Percentiles rank a stretch among this genome's conserved stretches.
Conservation (phyloP, 2,113 vertebrate species). For the Bagarius yarrelli region DNA sequence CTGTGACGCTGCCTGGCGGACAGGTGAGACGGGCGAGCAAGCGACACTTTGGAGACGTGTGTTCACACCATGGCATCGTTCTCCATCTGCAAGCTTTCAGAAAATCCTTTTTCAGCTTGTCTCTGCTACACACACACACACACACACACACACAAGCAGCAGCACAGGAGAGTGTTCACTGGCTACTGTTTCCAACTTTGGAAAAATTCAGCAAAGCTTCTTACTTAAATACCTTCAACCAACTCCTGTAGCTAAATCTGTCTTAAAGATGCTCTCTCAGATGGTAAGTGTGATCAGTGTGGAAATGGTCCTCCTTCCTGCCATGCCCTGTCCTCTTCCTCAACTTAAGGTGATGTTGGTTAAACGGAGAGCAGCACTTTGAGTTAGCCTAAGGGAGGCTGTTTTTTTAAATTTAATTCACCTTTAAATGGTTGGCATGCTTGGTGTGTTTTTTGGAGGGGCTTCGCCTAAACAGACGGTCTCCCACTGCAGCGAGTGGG, state of each 20-base stretch:
- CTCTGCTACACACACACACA: slow-evolving; percentile 43
- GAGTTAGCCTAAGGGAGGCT: slow-evolving; percentile 28
- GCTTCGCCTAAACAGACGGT: slow-evolving; percentile 73
- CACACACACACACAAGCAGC: slow-evolving; percentile 30
- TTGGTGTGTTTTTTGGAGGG: slow-evolving; percentile 68
- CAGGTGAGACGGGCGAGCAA: slow-evolving; percentile 74
- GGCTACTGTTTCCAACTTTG: slow-evolving; percentile 41
- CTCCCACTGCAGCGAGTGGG: slow-evolving; percentile 67
- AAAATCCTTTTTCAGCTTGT: slow-evolving; percentile 50
- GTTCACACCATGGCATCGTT: slow-evolving; percentile 73
- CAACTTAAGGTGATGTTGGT: slow-evolving; percentile 33
- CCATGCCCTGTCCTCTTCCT: slow-evolving; percentile 30
- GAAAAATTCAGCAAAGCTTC: slow-evolving; percentile 30
- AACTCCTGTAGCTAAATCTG: slow-evolving; percentile 9
- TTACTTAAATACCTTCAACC: background rate
- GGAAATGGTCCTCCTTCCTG: slow-evolving; percentile 6
- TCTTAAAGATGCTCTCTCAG: background rate
- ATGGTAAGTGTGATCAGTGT: too few relatives aligned
- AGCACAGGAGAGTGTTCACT: slow-evolving; percentile 30
- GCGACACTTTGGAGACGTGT: slow-evolving; percentile 70
- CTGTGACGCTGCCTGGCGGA: slow-evolving; percentile 70
- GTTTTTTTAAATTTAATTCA: slow-evolving; percentile 35
- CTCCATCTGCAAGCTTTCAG: slow-evolving; percentile 74
- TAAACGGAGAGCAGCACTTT: slow-evolving; percentile 39
- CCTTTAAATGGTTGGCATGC: slow-evolving; percentile 54